phyloP scores from a whole-genome alignment of 2,797 vertebrate species.

The Semotilus atromaculatus region DNA sequence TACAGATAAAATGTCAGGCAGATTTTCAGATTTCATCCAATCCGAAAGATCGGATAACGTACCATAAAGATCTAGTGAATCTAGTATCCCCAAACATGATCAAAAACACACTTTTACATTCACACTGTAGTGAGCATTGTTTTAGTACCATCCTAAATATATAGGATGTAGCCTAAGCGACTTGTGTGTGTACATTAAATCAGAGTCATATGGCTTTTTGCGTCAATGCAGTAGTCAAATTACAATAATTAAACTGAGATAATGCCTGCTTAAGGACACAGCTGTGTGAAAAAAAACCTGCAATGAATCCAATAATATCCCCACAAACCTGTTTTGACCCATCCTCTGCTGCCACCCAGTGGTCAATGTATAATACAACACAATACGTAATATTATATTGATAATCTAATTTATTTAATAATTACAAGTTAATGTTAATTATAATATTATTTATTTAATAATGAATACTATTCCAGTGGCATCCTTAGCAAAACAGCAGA shows the following conservation, averaged over 20 bases:
- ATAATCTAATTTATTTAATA: neutral
- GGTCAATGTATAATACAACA: constrained; percentile 53
- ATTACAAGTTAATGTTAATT: neutral
- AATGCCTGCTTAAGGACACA: neutral
- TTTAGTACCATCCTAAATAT: neutral
- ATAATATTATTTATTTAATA: neutral
- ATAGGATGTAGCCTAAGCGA: neutral
- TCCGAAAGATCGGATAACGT: neutral
- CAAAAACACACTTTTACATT: neutral
- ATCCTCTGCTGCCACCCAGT: constrained; percentile 69
- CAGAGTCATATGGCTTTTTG: neutral
- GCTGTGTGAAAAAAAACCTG: neutral
- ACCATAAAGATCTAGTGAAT: neutral
- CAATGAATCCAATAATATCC: neutral
- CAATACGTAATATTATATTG: neutral
- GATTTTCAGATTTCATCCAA: neutral
- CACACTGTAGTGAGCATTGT: neutral
- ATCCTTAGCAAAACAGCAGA: neutral
- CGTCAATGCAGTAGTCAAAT: neutral
- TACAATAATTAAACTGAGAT: neutral
- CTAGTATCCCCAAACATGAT: neutral
- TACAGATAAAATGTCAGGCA: neutral
- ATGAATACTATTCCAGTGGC: neutral
- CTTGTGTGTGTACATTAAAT: neutral
- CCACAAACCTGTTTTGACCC: constrained; percentile 34